Evolutionary conservation across 2,888 invertebrate genomes (phyloP), one percentile per base, ranked within the genome.

Genomic region (Electrophaes corylata): DNA sequence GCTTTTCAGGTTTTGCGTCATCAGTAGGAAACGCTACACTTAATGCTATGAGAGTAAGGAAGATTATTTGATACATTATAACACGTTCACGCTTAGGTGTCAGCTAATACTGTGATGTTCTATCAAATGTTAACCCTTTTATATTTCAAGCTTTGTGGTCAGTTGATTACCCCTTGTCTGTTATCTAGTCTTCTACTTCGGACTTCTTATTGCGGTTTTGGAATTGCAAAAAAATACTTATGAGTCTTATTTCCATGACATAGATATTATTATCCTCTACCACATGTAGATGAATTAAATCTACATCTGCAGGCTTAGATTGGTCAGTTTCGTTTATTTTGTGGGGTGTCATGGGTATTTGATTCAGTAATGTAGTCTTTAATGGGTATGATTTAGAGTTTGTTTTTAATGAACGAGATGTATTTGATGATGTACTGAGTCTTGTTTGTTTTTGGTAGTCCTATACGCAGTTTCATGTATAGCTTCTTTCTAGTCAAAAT

Each of bases 81-180:
- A 69, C 66, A 76, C 79, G 82, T 79, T 73, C 63, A 65, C 71
- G 64, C 62, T 48, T 69, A 64, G 64, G 69, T 66, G 65, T 64
- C 53, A 58, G 59, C 66, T 57, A 57, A 66, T 66, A 82, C 77
- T 81, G 70, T 81, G 81, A 67, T 71, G 62, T 66, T 69, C 63
- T 65, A 59, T 64, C 69, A 69, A 66, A 70, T 73, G 73, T 70
- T 68, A 76, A 40, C 76, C 80, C 80, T 81, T 86, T 84, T 86
- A 86, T 86, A 85, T 84, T 82, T 79, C 70, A 65, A 73, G 69
- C 71, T 70, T 70, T 79, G 83, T 81, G 85, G 83, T 84, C 73
- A 78, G 67, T 73, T 78, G 80, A 83, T 81, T 83, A 73, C 79
- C 78, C 78, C 80, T 70, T 71, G 72, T 67, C 66, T 68, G 69